These are phyloP conservation scores for Athetis lepigone DNA, from an alignment of 2,888 invertebrate genomes.

Conservation along the genomic window DNA sequence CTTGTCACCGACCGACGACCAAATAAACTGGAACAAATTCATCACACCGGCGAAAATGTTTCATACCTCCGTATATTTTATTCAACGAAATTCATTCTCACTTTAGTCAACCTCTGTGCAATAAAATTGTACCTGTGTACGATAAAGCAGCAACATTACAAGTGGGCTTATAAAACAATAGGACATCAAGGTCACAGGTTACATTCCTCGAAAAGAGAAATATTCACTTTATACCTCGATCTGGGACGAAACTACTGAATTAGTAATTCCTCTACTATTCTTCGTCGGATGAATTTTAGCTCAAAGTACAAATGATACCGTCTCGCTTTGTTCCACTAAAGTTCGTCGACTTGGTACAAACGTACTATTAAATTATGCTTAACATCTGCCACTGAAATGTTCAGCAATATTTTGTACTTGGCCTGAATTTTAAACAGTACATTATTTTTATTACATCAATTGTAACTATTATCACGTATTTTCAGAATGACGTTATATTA, in stretches of 20 bases:
- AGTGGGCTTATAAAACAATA: conserved; percentile 44
- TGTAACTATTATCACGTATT: conserved; percentile 44
- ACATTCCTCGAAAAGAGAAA: conserved; percentile 23
- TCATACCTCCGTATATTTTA: conserved; percentile 47
- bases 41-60: conserved; percentile 33
- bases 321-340: conserved; percentile 55
- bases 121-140: conserved; percentile 25
- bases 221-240: conserved; percentile 50
- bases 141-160: conserved; percentile 38
- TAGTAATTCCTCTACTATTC: conserved; percentile 62
- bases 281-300: conserved; percentile 63
- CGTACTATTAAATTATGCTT: conserved; percentile 62
- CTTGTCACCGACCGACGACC: conserved; percentile 11
- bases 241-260: conserved; percentile 64
- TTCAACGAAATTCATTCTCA: conserved; percentile 51
- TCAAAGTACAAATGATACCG: conserved; percentile 55
- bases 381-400: conserved; percentile 62
- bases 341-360: conserved; percentile 58
- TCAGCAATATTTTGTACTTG: conserved; percentile 56
- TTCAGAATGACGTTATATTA: conserved; percentile 5
- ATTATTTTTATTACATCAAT: conserved; percentile 43
- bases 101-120: conserved; percentile 38
- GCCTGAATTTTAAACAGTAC: conserved; percentile 55
- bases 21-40: conserved; percentile 47
- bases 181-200: conserved; percentile 42